Conservation (phyloP, 1,140 invertebrate genomes). For the Drosophila elegans region DNA sequence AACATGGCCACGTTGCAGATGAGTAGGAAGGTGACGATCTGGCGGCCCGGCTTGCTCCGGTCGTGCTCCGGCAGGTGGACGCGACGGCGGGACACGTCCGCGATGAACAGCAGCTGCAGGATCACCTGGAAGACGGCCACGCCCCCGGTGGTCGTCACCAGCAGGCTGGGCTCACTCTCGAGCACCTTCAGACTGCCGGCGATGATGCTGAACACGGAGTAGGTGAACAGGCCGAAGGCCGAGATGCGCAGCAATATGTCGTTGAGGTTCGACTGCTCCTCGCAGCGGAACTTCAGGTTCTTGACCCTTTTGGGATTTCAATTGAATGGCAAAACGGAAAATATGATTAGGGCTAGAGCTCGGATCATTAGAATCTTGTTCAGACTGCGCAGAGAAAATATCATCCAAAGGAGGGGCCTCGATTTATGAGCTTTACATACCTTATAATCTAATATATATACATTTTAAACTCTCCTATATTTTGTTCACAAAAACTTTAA, state of each 20-base stretch:
- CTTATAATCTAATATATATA: too few species aligned
- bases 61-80: conserved; percentile 96
- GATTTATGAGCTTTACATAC: too few species aligned
- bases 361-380: too few species aligned
- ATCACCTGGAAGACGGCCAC: conserved; percentile 94
- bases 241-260: conserved; percentile 96
- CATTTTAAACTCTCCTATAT: too few species aligned
- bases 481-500: too few species aligned
- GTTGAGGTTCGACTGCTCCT: conserved; percentile 94
- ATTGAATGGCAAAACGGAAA: not conserved
- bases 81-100: conserved; percentile 95
- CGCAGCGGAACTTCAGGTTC: conserved; percentile 93
- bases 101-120: conserved; percentile 96
- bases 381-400: not conserved
- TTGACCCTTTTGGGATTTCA: conserved; percentile 88
- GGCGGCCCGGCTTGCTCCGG: conserved; percentile 96
- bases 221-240: conserved; percentile 95
- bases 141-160: conserved; percentile 95
- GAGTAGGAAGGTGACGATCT: conserved; percentile 97
- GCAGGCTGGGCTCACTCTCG: conserved; percentile 93
- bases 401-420: too few species aligned
- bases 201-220: conserved; percentile 96
- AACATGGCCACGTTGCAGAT: conserved; percentile 98
- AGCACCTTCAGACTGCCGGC: conserved; percentile 93
- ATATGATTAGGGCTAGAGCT: not conserved